These are phyloP conservation scores for Drosophila parabipectinata DNA, from an alignment of 1,140 invertebrate genomes.

Conservation along the genomic window DNA sequence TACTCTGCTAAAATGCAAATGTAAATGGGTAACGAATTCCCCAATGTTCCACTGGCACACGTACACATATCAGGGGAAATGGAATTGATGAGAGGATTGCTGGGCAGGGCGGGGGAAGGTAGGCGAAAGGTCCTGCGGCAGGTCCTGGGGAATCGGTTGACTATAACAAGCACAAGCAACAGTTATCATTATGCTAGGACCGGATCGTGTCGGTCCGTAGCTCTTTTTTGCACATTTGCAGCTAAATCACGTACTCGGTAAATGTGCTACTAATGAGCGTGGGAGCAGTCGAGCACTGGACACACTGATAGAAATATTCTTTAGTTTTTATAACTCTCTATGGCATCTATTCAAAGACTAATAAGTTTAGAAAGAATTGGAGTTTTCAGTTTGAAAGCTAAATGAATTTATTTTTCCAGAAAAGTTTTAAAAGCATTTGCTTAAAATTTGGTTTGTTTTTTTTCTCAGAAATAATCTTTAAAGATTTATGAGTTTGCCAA, in stretches of 20 bases:
- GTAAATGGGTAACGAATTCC: constrained; percentile 40
- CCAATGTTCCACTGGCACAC: constrained; percentile 25
- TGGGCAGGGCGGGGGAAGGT: background rate
- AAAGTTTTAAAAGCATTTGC: too few species aligned
- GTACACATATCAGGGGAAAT: constrained; percentile 15
- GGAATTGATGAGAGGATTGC: background rate
- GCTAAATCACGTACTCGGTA: constrained; percentile 76
- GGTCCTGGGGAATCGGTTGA: constrained; percentile 3
- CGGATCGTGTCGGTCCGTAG: constrained; percentile 2
- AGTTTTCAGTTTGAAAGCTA: too few species aligned
- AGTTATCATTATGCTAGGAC: constrained; percentile 54
- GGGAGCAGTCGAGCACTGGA: constrained; percentile 37
- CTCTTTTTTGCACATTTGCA: constrained; percentile 73
- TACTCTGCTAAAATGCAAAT: constrained; percentile 60
- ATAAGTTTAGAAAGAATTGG: too few species aligned
- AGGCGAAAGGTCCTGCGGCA: background rate
- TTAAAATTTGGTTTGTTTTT: too few species aligned
- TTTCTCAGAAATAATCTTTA: too few species aligned
- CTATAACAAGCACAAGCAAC: constrained; percentile 48
- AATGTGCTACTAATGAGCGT: constrained; percentile 80
- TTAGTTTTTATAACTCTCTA: background rate
- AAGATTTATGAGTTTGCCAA: too few species aligned
- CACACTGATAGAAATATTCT: constrained; percentile 2
- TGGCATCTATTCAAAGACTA: too few species aligned
- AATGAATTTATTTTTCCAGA: too few species aligned